phyloP scores from a whole-genome alignment of 1,140 invertebrate genomes.

The Adelges cooleyi region DNA sequence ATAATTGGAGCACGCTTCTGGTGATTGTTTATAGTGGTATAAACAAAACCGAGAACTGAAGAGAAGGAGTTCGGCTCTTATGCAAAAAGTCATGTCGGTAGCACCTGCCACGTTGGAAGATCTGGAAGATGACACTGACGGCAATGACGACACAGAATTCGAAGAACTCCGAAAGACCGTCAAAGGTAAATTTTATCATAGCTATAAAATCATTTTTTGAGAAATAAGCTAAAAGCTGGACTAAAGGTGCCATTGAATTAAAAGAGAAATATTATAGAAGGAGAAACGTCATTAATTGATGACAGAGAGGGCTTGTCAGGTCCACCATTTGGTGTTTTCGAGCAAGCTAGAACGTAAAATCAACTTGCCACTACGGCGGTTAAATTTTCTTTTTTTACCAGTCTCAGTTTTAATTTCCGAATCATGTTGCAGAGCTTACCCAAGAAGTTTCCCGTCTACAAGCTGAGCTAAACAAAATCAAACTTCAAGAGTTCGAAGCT shows the following conservation, averaged over 20 bases:
- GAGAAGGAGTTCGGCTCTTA: slow-evolving; percentile 48
- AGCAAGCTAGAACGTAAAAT: too few species aligned
- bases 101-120: slow-evolving; percentile 29
- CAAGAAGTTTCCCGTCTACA: slow-evolving; percentile 51
- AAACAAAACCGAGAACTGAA: slow-evolving; percentile 58
- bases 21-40: slow-evolving; percentile 50
- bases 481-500: slow-evolving; percentile 56
- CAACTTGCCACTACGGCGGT: too few species aligned
- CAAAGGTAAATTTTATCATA: slow-evolving; percentile 36
- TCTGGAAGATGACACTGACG: slow-evolving; percentile 38
- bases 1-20: too few species aligned
- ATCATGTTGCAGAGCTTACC: slow-evolving; percentile 43
- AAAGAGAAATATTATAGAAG: too few species aligned
- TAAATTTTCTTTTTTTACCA: too few species aligned
- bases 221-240: too few species aligned
- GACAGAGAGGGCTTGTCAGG: too few species aligned
- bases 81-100: slow-evolving; percentile 41
- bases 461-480: slow-evolving; percentile 50
- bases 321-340: too few species aligned
- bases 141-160: slow-evolving; percentile 48
- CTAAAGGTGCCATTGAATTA: too few species aligned
- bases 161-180: slow-evolving; percentile 55
- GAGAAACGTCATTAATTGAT: too few species aligned
- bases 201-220: too few species aligned
- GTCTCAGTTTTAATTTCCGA: too few species aligned